These are phyloP conservation scores for Calephelis perditalis DNA, from an alignment of 2,888 invertebrate genomes.

Conservation along the genomic window DNA sequence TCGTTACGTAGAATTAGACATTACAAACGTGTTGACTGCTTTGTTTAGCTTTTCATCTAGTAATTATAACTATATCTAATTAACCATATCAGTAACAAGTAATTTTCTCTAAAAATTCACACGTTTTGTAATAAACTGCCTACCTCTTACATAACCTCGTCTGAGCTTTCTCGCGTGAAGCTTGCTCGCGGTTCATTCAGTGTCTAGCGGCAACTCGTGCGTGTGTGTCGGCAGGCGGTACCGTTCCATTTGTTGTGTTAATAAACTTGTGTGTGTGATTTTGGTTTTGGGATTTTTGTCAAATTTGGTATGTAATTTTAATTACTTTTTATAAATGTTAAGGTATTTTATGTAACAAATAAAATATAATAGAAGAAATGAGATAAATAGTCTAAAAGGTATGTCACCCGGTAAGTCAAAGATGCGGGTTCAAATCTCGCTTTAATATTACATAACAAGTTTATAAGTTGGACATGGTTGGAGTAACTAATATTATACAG, in stretches of 20 bases:
- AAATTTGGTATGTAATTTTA: neutral
- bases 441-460: too few relatives aligned
- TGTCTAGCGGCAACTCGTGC: slow-evolving; percentile 1
- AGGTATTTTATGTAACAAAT: too few relatives aligned
- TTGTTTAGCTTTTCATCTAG: slow-evolving; percentile 3
- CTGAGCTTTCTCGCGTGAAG: slow-evolving; percentile 5
- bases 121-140: slow-evolving; percentile 12
- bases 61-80: slow-evolving; percentile 10
- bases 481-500: too few relatives aligned
- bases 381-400: too few relatives aligned
- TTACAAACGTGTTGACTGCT: slow-evolving; percentile 9
- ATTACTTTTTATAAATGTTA: too few relatives aligned
- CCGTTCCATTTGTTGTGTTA: slow-evolving; percentile 17
- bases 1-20: neutral
- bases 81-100: slow-evolving; percentile 6
- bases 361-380: too few relatives aligned
- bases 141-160: slow-evolving; percentile 1
- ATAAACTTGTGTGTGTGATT: slow-evolving; percentile 8
- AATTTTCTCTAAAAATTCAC: slow-evolving; percentile 9
- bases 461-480: too few relatives aligned
- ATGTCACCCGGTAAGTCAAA: too few relatives aligned
- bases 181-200: slow-evolving; percentile 3
- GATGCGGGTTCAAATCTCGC: too few relatives aligned
- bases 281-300: slow-evolving; percentile 3
- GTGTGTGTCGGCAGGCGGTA: slow-evolving; percentile 8